Evolutionary conservation across 2,113 vertebrate species (phyloP), one percentile per base, ranked within the genome.

Genomic region (Phyllopteryx taeniolatus): DNA sequence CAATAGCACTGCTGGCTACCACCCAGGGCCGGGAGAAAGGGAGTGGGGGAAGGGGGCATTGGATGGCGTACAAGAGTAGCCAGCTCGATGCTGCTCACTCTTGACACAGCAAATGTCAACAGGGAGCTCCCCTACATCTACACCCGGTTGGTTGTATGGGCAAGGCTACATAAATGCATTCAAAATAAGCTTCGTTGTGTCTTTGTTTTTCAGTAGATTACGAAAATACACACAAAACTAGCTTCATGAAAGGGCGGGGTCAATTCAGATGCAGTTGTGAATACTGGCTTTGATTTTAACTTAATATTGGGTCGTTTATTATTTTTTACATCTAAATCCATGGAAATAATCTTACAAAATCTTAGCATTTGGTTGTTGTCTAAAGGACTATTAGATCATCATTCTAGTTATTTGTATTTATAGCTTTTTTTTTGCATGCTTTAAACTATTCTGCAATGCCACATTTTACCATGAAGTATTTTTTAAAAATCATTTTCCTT

Each of bases 21-120:
- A 82, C 83, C 81, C 87, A 88, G 83, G 70, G 85, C 74, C 65
- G 19, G 59, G 76, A 42, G 71, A 49, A 70, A 49, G 46, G 59
- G 8, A 35, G 49, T 4, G 67, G 68, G 59, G 62, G 54, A 60
- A 49, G 27, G 10, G 39, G 61, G 15, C 7, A 22, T 35, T 20
- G 13, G 46, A 1, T 15, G 46, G 69, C 71, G 6, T 47, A 74
- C 62, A 44, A 72, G 74, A 77, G 86, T 80, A 63, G 81, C 85
- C 77, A 76, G 72, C 78, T 85, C 60, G 79, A 85, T 86, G 79
- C 80, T 83, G 67, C 82, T 76, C 85, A 83, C 59, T 92, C 83
- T 90, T 89, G 84, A 90, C 89, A 89, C 84, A 88, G 85, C 83
- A 88, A 77, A 86, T 83, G 42, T 84, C 84, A 88, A 83, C 79